A percentile compares a stretch with the other conserved stretches of the same genome.
Evolutionary conservation across 2,113 vertebrate genomes (phyloP).

Genomic region (Hemicordylus capensis): DNA sequence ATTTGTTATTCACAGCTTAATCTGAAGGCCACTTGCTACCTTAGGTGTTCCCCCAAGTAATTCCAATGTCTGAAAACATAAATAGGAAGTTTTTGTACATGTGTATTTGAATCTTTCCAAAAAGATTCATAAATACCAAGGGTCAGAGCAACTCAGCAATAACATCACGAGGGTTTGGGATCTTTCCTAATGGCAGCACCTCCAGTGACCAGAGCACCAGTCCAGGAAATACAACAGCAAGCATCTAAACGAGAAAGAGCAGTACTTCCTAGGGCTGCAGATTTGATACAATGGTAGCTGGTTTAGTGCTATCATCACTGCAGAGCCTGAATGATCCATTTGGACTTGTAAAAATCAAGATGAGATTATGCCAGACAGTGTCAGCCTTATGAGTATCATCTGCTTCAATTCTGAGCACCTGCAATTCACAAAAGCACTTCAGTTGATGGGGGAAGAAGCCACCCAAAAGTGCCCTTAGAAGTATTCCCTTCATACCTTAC

Average conservation of each 20-base stretch:
- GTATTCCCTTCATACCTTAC: background rate
- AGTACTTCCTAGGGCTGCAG: no score
- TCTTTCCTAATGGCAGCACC: no score
- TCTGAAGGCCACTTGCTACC: background rate
- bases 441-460: background rate
- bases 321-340: background rate
- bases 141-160: background rate
- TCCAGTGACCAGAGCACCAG: background rate
- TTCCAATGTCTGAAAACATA: background rate
- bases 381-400: background rate
- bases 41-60: background rate
- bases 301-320: background rate
- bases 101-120: background rate
- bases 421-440: background rate
- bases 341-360: background rate
- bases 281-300: background rate
- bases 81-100: background rate
- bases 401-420: background rate
- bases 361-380: background rate
- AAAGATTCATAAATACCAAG: background rate
- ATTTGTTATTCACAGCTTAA: background rate
- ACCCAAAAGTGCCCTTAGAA: background rate
- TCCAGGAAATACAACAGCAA: background rate
- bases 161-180: no score
- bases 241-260: background rate